Evolutionary conservation across 2,888 invertebrate species (phyloP), one percentile per base, ranked within the genome.

Genomic region (Heterodera filipjevi): DNA sequence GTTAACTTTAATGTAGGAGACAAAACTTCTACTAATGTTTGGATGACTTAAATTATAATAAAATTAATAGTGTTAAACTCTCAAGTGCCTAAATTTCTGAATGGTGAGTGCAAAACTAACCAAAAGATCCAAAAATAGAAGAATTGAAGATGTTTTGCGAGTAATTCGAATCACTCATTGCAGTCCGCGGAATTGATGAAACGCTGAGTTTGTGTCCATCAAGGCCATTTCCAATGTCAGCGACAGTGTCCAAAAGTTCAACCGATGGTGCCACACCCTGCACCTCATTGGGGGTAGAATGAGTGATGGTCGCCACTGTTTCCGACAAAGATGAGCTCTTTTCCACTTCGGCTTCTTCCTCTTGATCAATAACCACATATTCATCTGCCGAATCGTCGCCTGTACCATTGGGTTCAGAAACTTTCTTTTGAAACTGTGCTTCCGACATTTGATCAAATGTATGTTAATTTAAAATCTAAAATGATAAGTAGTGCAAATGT

Each of bases 201-300:
- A 68, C 32, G 16, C 33, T 68, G 68, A 68, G 68, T 68, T 68
- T 32, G 12, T 14, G 33, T 32, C 68, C 68, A 22, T 68, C 68
- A 16, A 68, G 68, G 19, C 68, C 68, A 68, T 68, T 19, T 3
- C 68, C 68, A 35, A 68, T 68, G 35, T 68, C 68, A 27, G 68
- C 68, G 19, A 68, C 22, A 32, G 33, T 22, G 14, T 27, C 33
- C 68, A 35, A 68, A 68, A 19, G 32, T 32, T 8, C 32, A 33
- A 35, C 68, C 8, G 32, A 33, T 10, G 59, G n/a, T 32, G 33
- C 30, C 68, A 68, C 12, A 33, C 35, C 33, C 8, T 68, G 68
- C 35, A 32, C 68, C 16, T 35, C 59, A 12, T 27, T 27, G 27
- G n/a, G 59, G 27, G 27, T 27, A 6, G 59, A 59, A 10, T 27